These are phyloP conservation scores for Pteruthius melanotis DNA, from an alignment of 2,113 vertebrate genomes.

Conservation along the genomic window DNA sequence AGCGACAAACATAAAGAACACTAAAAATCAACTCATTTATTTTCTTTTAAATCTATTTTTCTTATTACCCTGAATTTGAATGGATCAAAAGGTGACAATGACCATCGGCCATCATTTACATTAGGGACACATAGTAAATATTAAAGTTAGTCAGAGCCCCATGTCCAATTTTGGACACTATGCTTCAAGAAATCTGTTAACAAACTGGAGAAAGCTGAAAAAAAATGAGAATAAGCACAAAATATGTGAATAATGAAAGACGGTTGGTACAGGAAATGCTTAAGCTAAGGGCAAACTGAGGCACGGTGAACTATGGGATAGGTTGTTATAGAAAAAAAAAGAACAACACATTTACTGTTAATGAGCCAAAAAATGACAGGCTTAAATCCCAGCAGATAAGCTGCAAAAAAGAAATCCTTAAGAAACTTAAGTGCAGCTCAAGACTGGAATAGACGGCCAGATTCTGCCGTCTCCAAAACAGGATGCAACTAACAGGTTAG, in stretches of 20 bases:
- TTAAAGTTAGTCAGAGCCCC: not conserved
- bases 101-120: not conserved
- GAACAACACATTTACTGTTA: not conserved
- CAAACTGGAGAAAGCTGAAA: not conserved
- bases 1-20: not conserved
- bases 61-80: not conserved
- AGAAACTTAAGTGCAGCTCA: not conserved
- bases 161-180: not conserved
- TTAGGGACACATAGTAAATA: not conserved
- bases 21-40: not conserved
- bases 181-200: not conserved
- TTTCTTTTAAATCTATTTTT: not conserved
- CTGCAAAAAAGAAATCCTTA: not conserved
- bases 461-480: not conserved
- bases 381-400: not conserved
- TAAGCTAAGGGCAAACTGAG: not conserved
- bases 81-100: not conserved
- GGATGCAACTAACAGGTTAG: not conserved
- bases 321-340: not conserved
- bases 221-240: not conserved
- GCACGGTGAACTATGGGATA: not conserved
- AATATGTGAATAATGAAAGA: not conserved
- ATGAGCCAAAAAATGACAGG: not conserved
- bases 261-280: not conserved
- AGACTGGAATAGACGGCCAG: not conserved